Conservation (phyloP, 2,888 invertebrate genomes). For the Campaea margaritaria region DNA sequence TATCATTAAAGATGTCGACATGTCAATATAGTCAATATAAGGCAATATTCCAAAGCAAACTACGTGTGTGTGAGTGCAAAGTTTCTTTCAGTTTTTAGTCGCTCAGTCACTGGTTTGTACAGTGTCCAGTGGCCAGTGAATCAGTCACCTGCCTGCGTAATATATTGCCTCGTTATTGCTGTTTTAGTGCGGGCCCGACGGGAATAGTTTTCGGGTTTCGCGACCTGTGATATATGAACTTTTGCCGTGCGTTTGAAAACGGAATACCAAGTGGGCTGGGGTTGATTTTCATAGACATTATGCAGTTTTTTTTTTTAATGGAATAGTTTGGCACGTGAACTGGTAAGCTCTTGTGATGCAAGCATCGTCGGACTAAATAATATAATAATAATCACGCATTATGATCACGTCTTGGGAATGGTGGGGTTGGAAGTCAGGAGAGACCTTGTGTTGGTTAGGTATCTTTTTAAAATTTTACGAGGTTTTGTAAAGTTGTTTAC, state of each 20-base stretch:
- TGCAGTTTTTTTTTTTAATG: neutral
- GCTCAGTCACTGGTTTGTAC: slow-evolving; percentile 4
- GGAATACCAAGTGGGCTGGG: slow-evolving; percentile 18
- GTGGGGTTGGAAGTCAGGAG: too few species aligned
- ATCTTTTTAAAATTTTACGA: too few species aligned
- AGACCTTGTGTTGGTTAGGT: too few species aligned
- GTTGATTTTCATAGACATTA: neutral
- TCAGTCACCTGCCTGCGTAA: slow-evolving; percentile 64
- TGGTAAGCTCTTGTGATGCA: too few species aligned
- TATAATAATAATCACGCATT: too few species aligned
- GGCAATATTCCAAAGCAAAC: too few species aligned
- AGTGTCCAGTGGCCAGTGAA: slow-evolving; percentile 48
- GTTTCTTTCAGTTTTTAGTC: neutral
- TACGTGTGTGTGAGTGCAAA: neutral
- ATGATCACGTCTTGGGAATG: too few species aligned
- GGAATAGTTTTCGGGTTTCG: slow-evolving; percentile 45
- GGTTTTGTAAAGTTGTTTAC: too few species aligned
- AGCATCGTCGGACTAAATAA: too few species aligned
- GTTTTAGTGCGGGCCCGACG: slow-evolving; percentile 47
- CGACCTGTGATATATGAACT: slow-evolving; percentile 45
- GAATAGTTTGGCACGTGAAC: neutral
- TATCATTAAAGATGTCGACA: too few species aligned
- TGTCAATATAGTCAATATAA: too few species aligned
- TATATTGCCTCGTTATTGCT: slow-evolving; percentile 58
- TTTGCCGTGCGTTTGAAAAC: slow-evolving; percentile 39